These are phyloP conservation scores for Heteronetta atricapilla DNA, from an alignment of 2,113 vertebrate species.

Conservation along the genomic window DNA sequence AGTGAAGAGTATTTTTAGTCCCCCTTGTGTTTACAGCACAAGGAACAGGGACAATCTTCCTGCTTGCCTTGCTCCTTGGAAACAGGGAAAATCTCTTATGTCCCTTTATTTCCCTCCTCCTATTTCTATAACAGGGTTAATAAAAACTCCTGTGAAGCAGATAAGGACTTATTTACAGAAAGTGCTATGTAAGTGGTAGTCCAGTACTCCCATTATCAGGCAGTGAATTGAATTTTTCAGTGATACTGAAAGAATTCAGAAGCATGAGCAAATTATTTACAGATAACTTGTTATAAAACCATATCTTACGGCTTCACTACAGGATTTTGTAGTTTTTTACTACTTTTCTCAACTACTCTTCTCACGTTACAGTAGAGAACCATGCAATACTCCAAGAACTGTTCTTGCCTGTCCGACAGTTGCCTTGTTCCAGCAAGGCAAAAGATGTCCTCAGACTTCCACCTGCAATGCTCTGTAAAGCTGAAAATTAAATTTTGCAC, in stretches of 20 bases:
- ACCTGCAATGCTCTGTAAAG: neutral
- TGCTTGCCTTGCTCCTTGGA: neutral
- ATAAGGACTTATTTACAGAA: neutral
- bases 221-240: neutral
- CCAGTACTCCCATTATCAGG: neutral
- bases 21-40: constrained; percentile 3
- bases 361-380: neutral
- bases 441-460: neutral
- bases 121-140: neutral
- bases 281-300: neutral
- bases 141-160: neutral
- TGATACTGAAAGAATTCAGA: neutral
- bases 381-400: neutral
- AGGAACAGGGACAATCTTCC: neutral
- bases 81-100: neutral
- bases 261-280: neutral
- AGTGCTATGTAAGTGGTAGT: neutral
- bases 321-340: neutral
- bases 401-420: neutral
- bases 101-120: neutral
- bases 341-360: neutral
- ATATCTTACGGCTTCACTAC: accelerated
- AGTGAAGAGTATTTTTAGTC: constrained; percentile 6
- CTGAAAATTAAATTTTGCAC: neutral
- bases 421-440: neutral